Percentiles rank a stretch among this genome's conserved stretches.
These are phyloP conservation scores for Drosophila neocordata DNA, from an alignment of 1,140 invertebrate genomes.

Conservation along the genomic window DNA sequence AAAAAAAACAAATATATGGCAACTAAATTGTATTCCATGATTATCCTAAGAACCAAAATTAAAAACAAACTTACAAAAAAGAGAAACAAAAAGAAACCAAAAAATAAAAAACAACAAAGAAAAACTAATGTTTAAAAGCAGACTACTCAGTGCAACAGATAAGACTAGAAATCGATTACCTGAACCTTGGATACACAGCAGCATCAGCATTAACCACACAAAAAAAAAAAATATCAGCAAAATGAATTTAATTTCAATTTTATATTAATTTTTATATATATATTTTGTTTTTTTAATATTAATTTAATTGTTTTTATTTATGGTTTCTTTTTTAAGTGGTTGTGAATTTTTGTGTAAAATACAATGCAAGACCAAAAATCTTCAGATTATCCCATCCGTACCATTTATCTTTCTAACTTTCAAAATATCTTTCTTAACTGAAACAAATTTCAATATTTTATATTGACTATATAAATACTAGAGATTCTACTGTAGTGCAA, in stretches of 20 bases:
- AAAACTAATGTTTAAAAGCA: constrained; percentile 48
- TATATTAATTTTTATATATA: constrained; percentile 58
- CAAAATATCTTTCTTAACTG: background rate
- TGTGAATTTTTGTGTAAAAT: constrained; percentile 3
- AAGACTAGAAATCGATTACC: constrained; percentile 81
- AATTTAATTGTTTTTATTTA: constrained; percentile 18
- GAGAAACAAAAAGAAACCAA: constrained; percentile 11
- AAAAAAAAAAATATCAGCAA: background rate
- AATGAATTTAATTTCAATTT: background rate
- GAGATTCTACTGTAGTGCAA: constrained; percentile 1
- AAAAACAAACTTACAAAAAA: too few species aligned
- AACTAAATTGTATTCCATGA: constrained; percentile 12
- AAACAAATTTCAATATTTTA: background rate
- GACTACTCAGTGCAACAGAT: constrained; percentile 80
- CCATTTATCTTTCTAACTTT: background rate
- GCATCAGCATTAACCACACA: constrained; percentile 60
- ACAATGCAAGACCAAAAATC: background rate
- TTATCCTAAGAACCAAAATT: constrained; percentile 24
- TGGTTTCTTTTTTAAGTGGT: background rate
- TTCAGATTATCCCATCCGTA: background rate
- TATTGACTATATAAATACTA: background rate
- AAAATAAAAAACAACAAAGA: constrained; percentile 26
- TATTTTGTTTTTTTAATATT: too few species aligned
- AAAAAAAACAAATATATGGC: too few species aligned
- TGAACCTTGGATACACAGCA: constrained; percentile 77